These are phyloP conservation scores for Cydia pomonella DNA, from an alignment of 1,140 invertebrate species.

Conservation along the genomic window DNA sequence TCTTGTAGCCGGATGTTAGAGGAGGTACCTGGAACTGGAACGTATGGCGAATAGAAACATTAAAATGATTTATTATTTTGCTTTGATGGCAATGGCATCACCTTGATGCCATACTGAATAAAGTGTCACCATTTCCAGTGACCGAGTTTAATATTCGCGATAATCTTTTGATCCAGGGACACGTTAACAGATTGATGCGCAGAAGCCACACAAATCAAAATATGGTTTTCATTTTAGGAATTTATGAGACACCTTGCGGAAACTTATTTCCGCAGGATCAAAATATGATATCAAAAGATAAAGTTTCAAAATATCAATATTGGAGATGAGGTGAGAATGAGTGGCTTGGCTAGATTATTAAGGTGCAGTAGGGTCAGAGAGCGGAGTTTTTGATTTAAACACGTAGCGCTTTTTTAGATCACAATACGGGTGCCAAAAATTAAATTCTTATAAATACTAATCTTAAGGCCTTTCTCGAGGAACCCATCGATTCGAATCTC, in stretches of 20 bases:
- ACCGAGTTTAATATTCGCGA: constrained; percentile 44
- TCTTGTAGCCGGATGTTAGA: background rate
- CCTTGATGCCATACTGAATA: constrained; percentile 49
- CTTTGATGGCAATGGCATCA: constrained; percentile 42
- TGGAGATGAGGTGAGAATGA: background rate
- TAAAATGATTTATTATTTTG: background rate
- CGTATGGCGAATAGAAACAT: background rate
- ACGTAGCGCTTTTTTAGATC: too few relatives aligned
- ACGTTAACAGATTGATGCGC: constrained; percentile 63
- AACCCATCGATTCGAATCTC: too few relatives aligned
- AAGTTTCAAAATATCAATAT: background rate
- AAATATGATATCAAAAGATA: constrained; percentile 1
- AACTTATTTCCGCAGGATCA: constrained; percentile 33
- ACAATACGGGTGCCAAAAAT: too few relatives aligned
- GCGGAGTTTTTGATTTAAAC: too few relatives aligned
- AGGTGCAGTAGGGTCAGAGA: too few relatives aligned
- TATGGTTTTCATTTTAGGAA: constrained; percentile 54
- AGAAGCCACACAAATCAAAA: constrained; percentile 55
- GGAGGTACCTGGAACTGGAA: background rate
- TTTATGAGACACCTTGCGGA: constrained; percentile 60
- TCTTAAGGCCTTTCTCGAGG: too few relatives aligned
- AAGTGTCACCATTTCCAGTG: constrained; percentile 52
- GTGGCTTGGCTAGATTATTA: too few relatives aligned
- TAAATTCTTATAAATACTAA: too few relatives aligned
- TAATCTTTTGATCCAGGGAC: constrained; percentile 63